phyloP scores from a whole-genome alignment of 2,888 invertebrate genomes.

The Ennomos erosarius region DNA sequence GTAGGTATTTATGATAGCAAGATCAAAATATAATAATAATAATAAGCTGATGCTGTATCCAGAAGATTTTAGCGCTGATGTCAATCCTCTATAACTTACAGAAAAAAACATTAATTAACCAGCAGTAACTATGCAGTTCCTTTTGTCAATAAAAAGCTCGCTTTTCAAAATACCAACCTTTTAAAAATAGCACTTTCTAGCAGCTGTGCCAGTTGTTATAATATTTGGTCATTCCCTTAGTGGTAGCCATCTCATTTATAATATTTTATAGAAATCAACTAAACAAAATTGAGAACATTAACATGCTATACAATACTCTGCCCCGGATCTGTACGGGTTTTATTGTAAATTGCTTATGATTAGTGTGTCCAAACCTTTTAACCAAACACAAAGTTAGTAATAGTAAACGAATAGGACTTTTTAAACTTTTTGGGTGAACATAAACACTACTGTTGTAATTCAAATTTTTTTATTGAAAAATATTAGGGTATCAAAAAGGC shows the following conservation, averaged over 20 bases:
- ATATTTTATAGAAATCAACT: constrained; percentile 86
- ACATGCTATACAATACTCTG: constrained; percentile 72
- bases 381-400: constrained; percentile 33
- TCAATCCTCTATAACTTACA: too few species aligned
- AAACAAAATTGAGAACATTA: constrained; percentile 81
- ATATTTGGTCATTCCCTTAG: constrained; percentile 83
- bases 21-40: too few species aligned
- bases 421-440: constrained; percentile 1
- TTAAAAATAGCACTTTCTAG: constrained; percentile 50
- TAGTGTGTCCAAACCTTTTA: constrained; percentile 65
- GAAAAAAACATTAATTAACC: too few species aligned
- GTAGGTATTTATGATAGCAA: too few species aligned
- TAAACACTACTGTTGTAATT: too few species aligned
- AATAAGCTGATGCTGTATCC: too few species aligned
- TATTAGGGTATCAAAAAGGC: too few species aligned
- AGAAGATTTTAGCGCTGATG: too few species aligned
- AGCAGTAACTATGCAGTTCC: too few species aligned
- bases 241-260: constrained; percentile 84
- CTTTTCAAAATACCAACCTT: too few species aligned
- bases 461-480: too few species aligned
- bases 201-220: constrained; percentile 56
- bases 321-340: constrained; percentile 71
- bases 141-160: too few species aligned
- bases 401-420: constrained; percentile 35
- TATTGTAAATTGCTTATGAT: constrained; percentile 74